These are phyloP conservation scores for Ceratotherium simum DNA, from an alignment of 2,113 vertebrate species.

Conservation along the genomic window DNA sequence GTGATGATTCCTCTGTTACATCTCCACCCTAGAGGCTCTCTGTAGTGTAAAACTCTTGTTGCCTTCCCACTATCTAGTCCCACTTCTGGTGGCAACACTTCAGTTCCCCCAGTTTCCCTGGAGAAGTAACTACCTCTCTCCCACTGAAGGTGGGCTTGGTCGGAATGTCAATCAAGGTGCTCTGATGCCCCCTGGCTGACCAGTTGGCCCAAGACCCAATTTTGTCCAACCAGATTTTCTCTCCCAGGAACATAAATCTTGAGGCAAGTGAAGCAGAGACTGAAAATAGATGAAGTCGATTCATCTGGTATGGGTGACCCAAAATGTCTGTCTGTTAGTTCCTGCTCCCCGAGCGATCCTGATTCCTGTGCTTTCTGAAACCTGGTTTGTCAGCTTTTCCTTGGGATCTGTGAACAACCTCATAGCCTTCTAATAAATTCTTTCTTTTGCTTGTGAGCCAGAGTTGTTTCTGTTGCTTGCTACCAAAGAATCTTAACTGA, in stretches of 20 bases:
- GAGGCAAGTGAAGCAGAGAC: constrained; percentile 22
- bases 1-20: neutral
- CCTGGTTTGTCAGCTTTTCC: neutral
- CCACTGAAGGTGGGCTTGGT: neutral
- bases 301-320: neutral
- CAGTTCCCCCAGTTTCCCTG: neutral
- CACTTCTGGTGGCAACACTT: neutral
- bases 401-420: neutral
- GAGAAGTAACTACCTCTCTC: neutral
- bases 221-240: constrained; percentile 18
- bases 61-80: neutral
- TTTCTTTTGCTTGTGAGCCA: constrained; percentile 10
- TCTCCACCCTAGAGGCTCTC: neutral
- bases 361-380: neutral
- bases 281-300: constrained; percentile 15
- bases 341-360: neutral
- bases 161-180: neutral
- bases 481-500: neutral
- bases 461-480: constrained; percentile 23
- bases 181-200: neutral
- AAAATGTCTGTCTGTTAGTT: neutral
- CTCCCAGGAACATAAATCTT: constrained; percentile 46
- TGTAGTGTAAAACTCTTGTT: neutral
- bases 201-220: neutral
- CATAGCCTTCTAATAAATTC: neutral